Evolutionary conservation across 2,797 vertebrate species (phyloP).

Genomic region (Spheniscus humboldti): DNA sequence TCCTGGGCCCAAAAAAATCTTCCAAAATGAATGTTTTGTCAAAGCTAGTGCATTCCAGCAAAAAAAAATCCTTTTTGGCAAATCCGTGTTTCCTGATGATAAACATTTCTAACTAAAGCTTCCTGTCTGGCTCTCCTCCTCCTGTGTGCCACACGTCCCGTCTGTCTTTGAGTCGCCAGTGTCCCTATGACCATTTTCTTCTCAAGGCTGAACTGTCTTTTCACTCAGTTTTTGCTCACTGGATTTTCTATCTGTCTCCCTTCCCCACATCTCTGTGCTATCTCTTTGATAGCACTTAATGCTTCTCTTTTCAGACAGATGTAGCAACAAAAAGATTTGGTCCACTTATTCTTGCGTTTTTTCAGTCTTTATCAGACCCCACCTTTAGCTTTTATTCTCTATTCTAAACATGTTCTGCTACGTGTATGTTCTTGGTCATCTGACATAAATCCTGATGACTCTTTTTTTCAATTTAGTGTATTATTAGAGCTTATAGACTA

Average conservation of each 20-base stretch:
- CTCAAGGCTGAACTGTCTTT: background rate
- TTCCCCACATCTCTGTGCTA: background rate
- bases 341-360: background rate
- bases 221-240: background rate
- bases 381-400: background rate
- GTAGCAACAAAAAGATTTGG: background rate
- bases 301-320: background rate
- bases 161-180: background rate
- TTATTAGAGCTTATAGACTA: background rate
- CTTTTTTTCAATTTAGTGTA: background rate
- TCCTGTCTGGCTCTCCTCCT: background rate
- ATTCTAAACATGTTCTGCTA: background rate
- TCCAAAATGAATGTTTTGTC: background rate
- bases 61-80: background rate
- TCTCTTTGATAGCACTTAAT: background rate
- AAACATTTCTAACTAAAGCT: background rate
- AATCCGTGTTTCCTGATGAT: background rate
- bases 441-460: background rate
- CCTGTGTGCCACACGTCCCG: background rate
- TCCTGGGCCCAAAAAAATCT: background rate
- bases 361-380: background rate
- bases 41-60: background rate
- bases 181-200: background rate
- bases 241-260: background rate
- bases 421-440: background rate